Evolutionary conservation across 2,113 vertebrate species (phyloP).

Genomic region (Empidonax alnorum): DNA sequence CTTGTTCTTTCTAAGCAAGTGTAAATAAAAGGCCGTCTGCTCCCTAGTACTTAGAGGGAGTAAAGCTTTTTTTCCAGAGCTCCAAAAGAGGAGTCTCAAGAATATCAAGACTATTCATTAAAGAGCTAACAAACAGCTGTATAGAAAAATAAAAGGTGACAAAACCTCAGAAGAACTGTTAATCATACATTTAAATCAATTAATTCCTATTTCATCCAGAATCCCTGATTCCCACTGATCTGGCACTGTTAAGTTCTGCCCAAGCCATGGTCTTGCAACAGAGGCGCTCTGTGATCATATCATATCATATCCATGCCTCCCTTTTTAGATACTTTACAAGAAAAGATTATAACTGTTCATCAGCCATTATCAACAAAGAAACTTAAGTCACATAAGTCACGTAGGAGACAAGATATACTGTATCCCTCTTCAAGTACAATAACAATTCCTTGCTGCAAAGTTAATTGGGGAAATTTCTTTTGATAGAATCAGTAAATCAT

Average conservation of each 20-base stretch:
- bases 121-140: no score
- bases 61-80: neutral
- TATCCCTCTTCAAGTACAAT: neutral
- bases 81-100: neutral
- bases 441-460: neutral
- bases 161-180: no score
- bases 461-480: neutral
- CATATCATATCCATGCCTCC: neutral
- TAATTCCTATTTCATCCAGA: no score
- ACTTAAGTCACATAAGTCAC: neutral
- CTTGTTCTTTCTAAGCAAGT: neutral
- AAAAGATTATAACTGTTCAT: neutral
- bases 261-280: neutral
- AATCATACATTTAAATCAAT: no score
- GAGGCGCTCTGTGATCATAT: neutral
- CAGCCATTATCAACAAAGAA: neutral
- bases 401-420: neutral
- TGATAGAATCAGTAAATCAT: neutral
- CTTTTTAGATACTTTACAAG: neutral
- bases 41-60: neutral
- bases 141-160: no score
- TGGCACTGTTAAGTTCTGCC: neutral
- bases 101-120: no score
- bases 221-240: no score
- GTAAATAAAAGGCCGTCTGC: neutral